Evolutionary conservation across 2,888 invertebrate genomes (phyloP).

Genomic region (Lepidocyrtinus sp.): DNA sequence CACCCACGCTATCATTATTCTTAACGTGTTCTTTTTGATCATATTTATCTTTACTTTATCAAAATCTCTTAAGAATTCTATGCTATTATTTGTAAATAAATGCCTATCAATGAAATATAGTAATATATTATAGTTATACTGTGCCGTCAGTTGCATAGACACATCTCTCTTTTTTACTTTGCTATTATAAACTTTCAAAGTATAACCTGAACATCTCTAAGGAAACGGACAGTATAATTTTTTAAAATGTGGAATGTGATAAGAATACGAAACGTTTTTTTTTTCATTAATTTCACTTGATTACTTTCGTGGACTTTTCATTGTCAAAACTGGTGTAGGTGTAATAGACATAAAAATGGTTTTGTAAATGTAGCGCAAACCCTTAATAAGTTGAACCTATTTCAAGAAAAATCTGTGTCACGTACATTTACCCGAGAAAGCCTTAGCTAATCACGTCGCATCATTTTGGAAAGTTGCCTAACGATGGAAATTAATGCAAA

Average conservation of each 20-base stretch:
- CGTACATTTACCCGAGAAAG: too few relatives aligned
- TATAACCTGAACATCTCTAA: conserved; percentile 11
- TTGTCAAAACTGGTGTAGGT: too few relatives aligned
- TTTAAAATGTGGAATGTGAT: conserved; percentile 56
- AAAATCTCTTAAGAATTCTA: conserved; percentile 53
- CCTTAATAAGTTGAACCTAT: too few relatives aligned
- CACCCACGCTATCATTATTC: neutral
- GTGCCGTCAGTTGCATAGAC: neutral
- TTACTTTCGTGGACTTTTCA: too few relatives aligned
- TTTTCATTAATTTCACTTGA: too few relatives aligned
- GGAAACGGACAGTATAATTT: conserved; percentile 51
- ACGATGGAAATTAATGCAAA: too few relatives aligned
- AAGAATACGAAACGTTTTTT: conserved; percentile 35
- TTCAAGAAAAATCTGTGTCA: too few relatives aligned
- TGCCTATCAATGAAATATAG: conserved; percentile 13
- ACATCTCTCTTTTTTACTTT: conserved; percentile 23
- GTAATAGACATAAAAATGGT: too few relatives aligned
- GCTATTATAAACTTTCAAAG: neutral
- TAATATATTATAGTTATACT: too few relatives aligned
- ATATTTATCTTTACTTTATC: conserved; percentile 55
- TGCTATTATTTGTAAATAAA: conserved; percentile 21
- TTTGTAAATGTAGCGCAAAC: too few relatives aligned
- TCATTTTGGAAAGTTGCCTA: too few relatives aligned
- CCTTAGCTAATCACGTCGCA: too few relatives aligned
- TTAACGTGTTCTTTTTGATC: neutral